Base-by-base conservation (phyloP, 92 coral and sea anemone species). In the Anthopleura xanthogrammica region DNA sequence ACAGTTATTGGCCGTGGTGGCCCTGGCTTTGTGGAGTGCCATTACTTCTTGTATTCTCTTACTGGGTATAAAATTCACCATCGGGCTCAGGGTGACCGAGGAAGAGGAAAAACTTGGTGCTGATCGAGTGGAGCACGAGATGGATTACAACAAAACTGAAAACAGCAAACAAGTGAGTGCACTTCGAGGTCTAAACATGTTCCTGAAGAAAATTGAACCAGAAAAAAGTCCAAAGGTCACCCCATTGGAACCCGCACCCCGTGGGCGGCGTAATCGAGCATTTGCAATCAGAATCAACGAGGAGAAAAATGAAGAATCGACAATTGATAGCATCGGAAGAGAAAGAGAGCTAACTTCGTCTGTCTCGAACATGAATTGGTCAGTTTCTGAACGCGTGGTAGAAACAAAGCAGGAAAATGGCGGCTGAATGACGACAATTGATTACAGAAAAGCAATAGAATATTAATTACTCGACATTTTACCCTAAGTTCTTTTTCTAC, bases 71-170 rank as follows among this genome's bases (percentile, higher is more conserved):
- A 85, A 91, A 66, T 82, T 86, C 42, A 83, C 91, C 5, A 86
- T 92, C 50, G 94, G 95, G 24, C 85, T 94, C 9, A 82, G 98
- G 22, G 91, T 94, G 24, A 89, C 91, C 14, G 88, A 83, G 56
- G 95, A 91, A 20, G 95, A 94, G 77, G 98, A 94, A 70, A 77
- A 76, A 2, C 93, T 82, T 17, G 98, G 98, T 7, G 91, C 93
- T 5, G 98, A 94, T 57, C 68, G 83, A 5, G 93, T 94, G 0
- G 98, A 94, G 71, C 98, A 94, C 41, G 95, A 89, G 22, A 92
- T 89, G 88, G 83, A 85, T 43, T 85, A 78, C 74, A 76, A 42
- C 20, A 85, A 85, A 70, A 80, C 62, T n/a, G 83, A 85, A 54
- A 83, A 20, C 12, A 22, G 80, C 17, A 75, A 42, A 52, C 86